These are phyloP conservation scores for Melanostigma gelatinosum DNA, from an alignment of 2,113 vertebrate species.

Conservation along the genomic window DNA sequence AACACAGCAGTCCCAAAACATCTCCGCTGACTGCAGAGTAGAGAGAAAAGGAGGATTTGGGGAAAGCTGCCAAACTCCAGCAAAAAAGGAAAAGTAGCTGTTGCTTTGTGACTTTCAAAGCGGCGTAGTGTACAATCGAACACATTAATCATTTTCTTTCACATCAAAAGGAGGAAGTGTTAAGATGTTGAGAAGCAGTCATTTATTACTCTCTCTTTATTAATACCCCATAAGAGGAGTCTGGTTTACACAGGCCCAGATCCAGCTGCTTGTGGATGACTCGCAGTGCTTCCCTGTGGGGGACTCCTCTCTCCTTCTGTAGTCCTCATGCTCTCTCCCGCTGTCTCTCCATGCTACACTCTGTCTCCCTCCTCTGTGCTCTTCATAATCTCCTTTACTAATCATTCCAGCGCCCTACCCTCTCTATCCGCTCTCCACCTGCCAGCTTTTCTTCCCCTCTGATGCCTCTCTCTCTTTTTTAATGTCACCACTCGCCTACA, in stretches of 20 bases:
- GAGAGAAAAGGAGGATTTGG: slow-evolving; percentile 50
- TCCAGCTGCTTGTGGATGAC: slow-evolving; percentile 59
- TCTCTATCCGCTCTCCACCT: slow-evolving; percentile 35
- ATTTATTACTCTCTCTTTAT: slow-evolving; percentile 52
- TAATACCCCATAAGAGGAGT: slow-evolving; percentile 47
- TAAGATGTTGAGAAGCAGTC: slow-evolving; percentile 27
- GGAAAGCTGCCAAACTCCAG: slow-evolving; percentile 46
- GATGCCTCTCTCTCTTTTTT: slow-evolving; percentile 27
- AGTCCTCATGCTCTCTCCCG: slow-evolving; percentile 32
- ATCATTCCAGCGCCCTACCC: slow-evolving; percentile 26
- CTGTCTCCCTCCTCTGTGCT: slow-evolving; percentile 17
- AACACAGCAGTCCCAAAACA: slow-evolving; percentile 47
- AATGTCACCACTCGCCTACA: slow-evolving; percentile 22
- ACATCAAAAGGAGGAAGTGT: slow-evolving; percentile 33
- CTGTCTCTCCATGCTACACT: slow-evolving; percentile 23
- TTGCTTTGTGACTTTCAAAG: slow-evolving; percentile 24
- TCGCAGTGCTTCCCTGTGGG: slow-evolving; percentile 57
- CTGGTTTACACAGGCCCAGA: slow-evolving; percentile 30
- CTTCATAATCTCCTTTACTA: slow-evolving; percentile 61
- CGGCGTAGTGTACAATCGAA: background rate
- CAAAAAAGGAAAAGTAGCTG: slow-evolving; percentile 8
- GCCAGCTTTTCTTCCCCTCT: slow-evolving; percentile 30
- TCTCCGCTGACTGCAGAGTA: slow-evolving; percentile 39
- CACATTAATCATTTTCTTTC: slow-evolving; percentile 33
- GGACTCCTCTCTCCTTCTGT: slow-evolving; percentile 30